phyloP scores from a whole-genome alignment of 2,797 vertebrate genomes.

The Phyllotis vaccarum region DNA sequence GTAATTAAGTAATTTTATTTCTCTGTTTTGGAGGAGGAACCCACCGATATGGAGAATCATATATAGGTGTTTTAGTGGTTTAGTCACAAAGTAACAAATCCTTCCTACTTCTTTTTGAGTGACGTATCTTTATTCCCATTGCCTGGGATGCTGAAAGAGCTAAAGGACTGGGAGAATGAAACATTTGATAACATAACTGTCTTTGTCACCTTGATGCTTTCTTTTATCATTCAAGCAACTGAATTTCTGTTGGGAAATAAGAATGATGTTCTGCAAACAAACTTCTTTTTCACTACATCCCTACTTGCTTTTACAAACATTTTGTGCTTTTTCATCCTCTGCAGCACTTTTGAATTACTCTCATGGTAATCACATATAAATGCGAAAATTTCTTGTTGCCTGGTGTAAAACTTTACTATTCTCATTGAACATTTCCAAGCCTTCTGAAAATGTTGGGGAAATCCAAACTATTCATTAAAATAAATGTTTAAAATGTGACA shows the following conservation, averaged over 20 bases:
- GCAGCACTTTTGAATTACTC: background rate
- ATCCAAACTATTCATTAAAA: constrained; percentile 13
- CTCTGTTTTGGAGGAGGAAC: background rate
- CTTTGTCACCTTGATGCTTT: background rate
- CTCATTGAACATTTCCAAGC: background rate
- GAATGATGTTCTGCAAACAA: background rate
- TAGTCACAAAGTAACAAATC: background rate
- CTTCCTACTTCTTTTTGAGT: background rate
- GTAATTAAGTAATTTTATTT: background rate
- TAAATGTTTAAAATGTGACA: background rate
- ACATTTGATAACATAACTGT: background rate
- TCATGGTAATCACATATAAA: background rate
- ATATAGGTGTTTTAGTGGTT: background rate
- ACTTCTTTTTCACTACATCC: background rate
- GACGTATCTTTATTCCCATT: background rate
- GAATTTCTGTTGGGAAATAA: background rate
- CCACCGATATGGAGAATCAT: background rate
- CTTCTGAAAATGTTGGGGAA: constrained; percentile 42
- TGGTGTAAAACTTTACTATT: background rate
- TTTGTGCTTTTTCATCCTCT: background rate
- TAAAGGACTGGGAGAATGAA: background rate
- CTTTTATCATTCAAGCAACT: background rate
- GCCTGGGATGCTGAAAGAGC: background rate
- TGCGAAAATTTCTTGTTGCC: background rate
- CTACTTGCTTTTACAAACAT: background rate